These are phyloP conservation scores for Musca vetustissima DNA, from an alignment of 1,140 invertebrate species.

Conservation along the genomic window DNA sequence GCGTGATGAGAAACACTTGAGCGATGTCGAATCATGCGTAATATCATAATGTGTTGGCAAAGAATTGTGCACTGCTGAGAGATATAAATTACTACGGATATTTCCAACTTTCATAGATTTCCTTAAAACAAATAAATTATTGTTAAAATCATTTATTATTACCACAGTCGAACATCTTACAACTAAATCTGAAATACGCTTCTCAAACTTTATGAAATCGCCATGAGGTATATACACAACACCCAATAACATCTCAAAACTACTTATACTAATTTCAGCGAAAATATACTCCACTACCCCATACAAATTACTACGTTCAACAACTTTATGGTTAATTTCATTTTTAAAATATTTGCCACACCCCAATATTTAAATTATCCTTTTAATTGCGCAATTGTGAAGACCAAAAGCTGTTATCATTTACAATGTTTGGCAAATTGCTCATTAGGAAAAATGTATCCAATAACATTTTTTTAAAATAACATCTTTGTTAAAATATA, in stretches of 20 bases:
- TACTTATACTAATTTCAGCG: neutral
- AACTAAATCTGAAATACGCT: neutral
- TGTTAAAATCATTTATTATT: conserved; percentile 1
- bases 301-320: neutral
- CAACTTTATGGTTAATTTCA: neutral
- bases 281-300: neutral
- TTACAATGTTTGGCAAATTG: no score
- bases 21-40: neutral
- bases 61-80: neutral
- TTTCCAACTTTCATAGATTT: neutral
- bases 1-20: neutral
- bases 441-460: no score
- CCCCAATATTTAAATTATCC: neutral
- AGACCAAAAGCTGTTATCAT: no score
- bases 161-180: neutral
- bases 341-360: neutral
- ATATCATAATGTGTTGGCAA: neutral
- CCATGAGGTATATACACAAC: neutral
- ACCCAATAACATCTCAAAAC: neutral
- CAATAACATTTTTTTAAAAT: no score
- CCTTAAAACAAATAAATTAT: neutral
- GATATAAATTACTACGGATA: neutral
- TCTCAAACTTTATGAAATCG: neutral
- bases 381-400: no score
- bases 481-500: no score